These are phyloP conservation scores for Notarius lentiginosus DNA, from an alignment of 2,113 vertebrate genomes.

Conservation along the genomic window DNA sequence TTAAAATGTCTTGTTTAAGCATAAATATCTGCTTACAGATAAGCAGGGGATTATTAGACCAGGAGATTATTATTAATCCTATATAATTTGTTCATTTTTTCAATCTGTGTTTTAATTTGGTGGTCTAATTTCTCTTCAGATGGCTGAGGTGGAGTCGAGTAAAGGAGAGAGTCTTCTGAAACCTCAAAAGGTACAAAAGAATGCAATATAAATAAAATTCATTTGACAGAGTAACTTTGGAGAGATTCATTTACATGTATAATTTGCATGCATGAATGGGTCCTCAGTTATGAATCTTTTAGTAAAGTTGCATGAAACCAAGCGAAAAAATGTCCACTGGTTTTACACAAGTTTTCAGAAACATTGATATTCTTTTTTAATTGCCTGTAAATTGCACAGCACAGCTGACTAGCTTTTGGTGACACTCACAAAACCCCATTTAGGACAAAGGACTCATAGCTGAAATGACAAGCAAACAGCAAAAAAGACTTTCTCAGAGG, in stretches of 20 bases:
- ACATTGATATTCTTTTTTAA: not conserved
- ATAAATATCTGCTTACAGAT: not conserved
- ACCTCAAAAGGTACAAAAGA: constrained; percentile 55
- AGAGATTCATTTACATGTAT: not conserved
- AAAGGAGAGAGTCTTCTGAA: constrained; percentile 41
- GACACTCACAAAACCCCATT: not conserved
- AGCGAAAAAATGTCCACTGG: not conserved
- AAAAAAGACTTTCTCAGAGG: not conserved
- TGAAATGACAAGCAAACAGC: not conserved
- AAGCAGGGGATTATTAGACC: not conserved
- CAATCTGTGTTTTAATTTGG: not conserved
- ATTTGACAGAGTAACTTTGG: not conserved
- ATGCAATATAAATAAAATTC: not conserved
- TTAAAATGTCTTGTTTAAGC: not conserved
- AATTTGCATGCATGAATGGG: not conserved
- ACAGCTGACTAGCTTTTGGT: not conserved
- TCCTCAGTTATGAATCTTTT: not conserved
- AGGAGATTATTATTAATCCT: not conserved
- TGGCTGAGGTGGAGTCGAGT: constrained; percentile 55
- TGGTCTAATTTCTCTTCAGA: constrained; percentile 49
- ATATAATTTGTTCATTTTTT: not conserved
- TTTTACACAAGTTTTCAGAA: not conserved
- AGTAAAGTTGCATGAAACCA: not conserved
- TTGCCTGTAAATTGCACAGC: not conserved
- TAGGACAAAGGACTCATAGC: not conserved